Conservation (phyloP, 2,113 vertebrate genomes). For the Elaphurus davidianus region DNA sequence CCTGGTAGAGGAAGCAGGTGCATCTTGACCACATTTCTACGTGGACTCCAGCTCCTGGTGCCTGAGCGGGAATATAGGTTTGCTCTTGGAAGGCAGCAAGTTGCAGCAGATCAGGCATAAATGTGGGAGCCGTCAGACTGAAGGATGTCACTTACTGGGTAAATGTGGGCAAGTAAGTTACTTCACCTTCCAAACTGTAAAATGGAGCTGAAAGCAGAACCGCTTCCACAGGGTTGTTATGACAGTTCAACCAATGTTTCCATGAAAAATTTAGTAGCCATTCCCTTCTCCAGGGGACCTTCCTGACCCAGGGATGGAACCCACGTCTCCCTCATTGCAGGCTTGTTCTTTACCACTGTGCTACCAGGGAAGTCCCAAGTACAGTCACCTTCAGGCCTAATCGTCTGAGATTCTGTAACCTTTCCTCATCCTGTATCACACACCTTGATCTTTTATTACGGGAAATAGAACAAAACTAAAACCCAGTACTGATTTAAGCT, state of each 20-base stretch:
- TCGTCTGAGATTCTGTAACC: rapidly evolving
- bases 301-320: background rate
- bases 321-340: background rate
- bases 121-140: rapidly evolving
- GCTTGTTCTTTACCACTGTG: background rate
- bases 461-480: background rate
- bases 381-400: rapidly evolving
- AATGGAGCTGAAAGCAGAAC: background rate
- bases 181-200: background rate
- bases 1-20: background rate
- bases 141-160: background rate
- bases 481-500: background rate
- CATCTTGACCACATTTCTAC: background rate
- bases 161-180: background rate
- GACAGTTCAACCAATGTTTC: too few relatives aligned
- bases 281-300: background rate
- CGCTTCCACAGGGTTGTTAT: rapidly evolving
- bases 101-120: rapidly evolving
- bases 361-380: background rate
- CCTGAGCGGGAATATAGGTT: rapidly evolving
- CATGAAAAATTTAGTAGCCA: background rate
- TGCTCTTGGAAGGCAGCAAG: background rate
- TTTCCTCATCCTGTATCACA: background rate
- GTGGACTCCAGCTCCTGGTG: rapidly evolving
- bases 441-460: background rate